Base-by-base conservation (phyloP, 2,113 vertebrate species). In the Brachyhypopomus gauderio region DNA sequence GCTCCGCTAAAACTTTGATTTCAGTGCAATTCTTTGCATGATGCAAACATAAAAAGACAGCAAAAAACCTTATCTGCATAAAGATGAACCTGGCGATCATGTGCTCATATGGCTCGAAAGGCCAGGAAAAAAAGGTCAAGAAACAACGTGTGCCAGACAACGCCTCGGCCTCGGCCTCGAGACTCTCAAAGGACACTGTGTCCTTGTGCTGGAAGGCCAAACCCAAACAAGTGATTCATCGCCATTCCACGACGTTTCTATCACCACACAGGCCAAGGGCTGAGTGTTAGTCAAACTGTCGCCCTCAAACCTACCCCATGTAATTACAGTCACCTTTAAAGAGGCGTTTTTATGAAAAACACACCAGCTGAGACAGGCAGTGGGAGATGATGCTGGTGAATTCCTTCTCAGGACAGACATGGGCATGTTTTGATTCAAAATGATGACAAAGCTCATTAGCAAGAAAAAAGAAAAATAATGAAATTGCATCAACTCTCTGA, bases 221-320 rank as follows among this genome's bases (percentile, higher is more conserved):
- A 82, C 75, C 72, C 62, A 75, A 85, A 85, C 75, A 82, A 30
- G 72, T 71, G 78, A 84, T 48, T 82, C 80, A 80, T 59, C 71
- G 19, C 48, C 14, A 14, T 66, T 30, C 59, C 17, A 60, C 48
- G 12, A 74, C 52, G 27, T 67, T 59, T 73, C 64, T 20, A 73
- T 30, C 30, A 20, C 71, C 45, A 70, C 81, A 58, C 77, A 23
- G n/a, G 27, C 27, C 30, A 64, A 19, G 62, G 8, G 64, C 30
- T 45, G 17, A 77, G 19, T 56, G 56, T 75, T 70, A 73, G 36
- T 77, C 56, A 77, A 60, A 55, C 56, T 27, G 55, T 75, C 45
- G 52, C 38, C 14, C 23, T 48, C 74, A n/a, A 66, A 77, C 27
- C 8, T 27, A 16, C 70, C 23, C 56, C 62, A 17, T 77, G 60